phyloP scores from a whole-genome alignment of 2,797 vertebrate genomes.

The Cheirogaleus major region DNA sequence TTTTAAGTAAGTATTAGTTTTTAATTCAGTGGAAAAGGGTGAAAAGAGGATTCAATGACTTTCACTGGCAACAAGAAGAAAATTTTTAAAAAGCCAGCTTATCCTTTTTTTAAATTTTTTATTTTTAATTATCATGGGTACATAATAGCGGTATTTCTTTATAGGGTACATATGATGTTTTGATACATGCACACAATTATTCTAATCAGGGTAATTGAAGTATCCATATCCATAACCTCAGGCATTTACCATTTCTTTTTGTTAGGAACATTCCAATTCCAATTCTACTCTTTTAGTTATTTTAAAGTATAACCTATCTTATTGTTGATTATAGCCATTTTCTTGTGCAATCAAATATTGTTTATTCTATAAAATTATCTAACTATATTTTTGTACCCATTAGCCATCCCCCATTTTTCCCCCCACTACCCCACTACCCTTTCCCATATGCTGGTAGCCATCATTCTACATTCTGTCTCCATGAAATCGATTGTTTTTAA shows the following conservation, averaged over 20 bases:
- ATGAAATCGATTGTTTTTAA: neutral
- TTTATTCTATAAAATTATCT: neutral
- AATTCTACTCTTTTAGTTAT: neutral
- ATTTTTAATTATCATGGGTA: neutral
- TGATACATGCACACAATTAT: neutral
- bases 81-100: neutral
- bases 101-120: neutral
- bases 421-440: neutral
- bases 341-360: neutral
- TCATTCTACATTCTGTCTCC: neutral
- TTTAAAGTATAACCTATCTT: neutral
- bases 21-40: neutral
- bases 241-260: neutral
- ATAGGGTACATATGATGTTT: neutral
- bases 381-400: neutral
- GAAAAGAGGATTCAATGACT: neutral
- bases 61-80: neutral
- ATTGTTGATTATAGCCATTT: neutral
- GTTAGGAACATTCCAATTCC: neutral
- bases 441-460: neutral
- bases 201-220: neutral
- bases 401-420: neutral
- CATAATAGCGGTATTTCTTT: neutral
- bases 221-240: neutral
- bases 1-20: slow-evolving; percentile 28